These are phyloP conservation scores for Elmis aenea DNA, from an alignment of 2,888 invertebrate species.

Conservation along the genomic window DNA sequence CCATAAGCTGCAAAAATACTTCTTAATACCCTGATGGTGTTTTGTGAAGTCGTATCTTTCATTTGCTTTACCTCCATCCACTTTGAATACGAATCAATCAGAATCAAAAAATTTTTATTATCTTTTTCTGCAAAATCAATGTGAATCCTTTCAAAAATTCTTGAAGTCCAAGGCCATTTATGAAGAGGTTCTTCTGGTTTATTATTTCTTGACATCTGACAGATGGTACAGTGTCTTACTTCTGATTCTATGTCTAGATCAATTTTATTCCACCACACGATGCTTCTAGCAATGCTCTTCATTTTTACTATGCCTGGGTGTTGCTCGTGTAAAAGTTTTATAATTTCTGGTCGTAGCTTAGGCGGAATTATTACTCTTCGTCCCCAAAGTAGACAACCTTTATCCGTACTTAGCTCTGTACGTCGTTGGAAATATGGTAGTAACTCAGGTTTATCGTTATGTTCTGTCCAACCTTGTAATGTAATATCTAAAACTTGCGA, in stretches of 20 bases:
- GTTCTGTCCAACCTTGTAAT: too few species aligned
- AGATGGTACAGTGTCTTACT: too few species aligned
- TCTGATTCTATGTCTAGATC: too few species aligned
- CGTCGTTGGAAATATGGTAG: too few species aligned
- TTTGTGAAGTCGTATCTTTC: not conserved
- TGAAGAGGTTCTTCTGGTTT: too few species aligned
- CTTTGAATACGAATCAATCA: conserved; percentile 1
- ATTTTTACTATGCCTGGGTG: conserved; percentile 16
- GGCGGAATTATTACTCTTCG: conserved; percentile 5
- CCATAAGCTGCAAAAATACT: conserved; percentile 5
- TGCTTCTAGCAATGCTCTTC: conserved; percentile 8
- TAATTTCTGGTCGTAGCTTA: conserved; percentile 8
- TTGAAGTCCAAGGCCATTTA: too few species aligned
- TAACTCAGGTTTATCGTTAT: too few species aligned
- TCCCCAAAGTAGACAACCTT: conserved; percentile 14
- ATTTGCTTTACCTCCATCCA: conserved; percentile 2
- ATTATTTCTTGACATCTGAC: too few species aligned
- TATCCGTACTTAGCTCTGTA: too few species aligned
- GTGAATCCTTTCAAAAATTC: too few species aligned
- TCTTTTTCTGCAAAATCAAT: too few species aligned
- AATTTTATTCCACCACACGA: conserved; percentile 21
- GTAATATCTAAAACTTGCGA: too few species aligned
- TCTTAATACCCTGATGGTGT: conserved; percentile 3
- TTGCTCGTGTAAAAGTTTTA: conserved; percentile 12
- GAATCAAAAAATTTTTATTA: conserved; percentile 3